Conservation (phyloP, 2,888 invertebrate genomes). For the Poecilobothrus nobilitatus region DNA sequence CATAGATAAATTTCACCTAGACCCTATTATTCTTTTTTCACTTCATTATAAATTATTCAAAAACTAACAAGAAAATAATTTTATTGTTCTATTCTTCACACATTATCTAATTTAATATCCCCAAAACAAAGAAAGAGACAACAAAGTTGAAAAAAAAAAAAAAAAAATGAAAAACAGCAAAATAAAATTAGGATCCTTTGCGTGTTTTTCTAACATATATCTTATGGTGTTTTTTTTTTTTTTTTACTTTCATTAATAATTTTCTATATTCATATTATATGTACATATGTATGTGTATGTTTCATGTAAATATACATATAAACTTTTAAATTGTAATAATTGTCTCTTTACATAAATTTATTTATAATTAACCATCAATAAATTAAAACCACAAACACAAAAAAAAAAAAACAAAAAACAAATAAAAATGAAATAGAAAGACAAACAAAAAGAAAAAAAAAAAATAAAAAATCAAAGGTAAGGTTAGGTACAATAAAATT, state of each 20-base stretch:
- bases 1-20: too few species aligned
- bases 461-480: neutral
- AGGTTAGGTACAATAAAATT: neutral
- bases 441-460: neutral
- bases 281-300: neutral
- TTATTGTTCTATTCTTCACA: constrained; percentile 6
- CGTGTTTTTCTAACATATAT: neutral
- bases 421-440: neutral
- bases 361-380: constrained; percentile 6
- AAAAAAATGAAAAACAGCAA: too few species aligned
- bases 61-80: constrained; percentile 1
- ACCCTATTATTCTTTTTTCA: neutral
- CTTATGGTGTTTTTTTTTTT: neutral
- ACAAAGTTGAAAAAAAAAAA: too few species aligned
- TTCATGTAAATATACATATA: neutral
- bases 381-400: neutral
- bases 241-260: too few species aligned
- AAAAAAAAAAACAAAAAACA: neutral
- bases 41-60: neutral
- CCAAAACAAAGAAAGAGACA: neutral
- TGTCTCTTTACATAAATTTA: constrained; percentile 6
- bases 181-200: neutral
- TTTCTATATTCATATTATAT: too few species aligned
- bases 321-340: neutral
- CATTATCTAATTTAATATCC: constrained; percentile 6